Conservation (phyloP, 2,113 vertebrate species). For the Macquaria australasica region DNA sequence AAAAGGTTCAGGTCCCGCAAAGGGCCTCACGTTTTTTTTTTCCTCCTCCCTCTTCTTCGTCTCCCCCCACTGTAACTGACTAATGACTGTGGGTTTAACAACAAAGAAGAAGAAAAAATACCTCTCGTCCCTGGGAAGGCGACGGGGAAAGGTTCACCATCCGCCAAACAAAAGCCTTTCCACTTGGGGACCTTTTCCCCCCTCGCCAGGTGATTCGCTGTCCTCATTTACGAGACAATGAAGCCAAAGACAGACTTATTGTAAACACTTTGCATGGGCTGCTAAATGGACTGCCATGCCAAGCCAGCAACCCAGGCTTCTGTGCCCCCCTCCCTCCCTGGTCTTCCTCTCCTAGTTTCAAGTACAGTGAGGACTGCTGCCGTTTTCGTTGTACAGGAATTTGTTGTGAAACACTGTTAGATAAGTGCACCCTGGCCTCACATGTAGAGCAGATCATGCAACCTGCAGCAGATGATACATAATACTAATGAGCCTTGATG, state of each 20-base stretch:
- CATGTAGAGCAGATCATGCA: slow-evolving; percentile 11
- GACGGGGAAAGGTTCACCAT: slow-evolving; percentile 75
- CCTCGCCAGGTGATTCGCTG: slow-evolving; percentile 92
- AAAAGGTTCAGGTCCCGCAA: slow-evolving; percentile 92
- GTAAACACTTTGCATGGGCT: slow-evolving; percentile 83
- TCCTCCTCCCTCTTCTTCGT: slow-evolving; percentile 65
- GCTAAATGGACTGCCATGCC: slow-evolving; percentile 70
- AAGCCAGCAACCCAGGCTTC: slow-evolving; percentile 36
- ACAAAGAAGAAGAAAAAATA: slow-evolving; percentile 71
- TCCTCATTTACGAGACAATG: slow-evolving; percentile 84
- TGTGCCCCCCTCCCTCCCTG: not conserved
- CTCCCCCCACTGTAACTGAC: slow-evolving; percentile 63
- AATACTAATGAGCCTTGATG: not conserved
- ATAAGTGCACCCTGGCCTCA: slow-evolving; percentile 38
- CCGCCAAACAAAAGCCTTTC: slow-evolving; percentile 89
- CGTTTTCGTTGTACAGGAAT: slow-evolving; percentile 62
- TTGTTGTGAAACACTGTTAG: slow-evolving; percentile 45
- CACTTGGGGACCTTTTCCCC: slow-evolving; percentile 89
- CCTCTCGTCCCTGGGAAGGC: slow-evolving; percentile 72
- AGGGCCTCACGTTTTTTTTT: slow-evolving; percentile 88
- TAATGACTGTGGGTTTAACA: slow-evolving; percentile 93
- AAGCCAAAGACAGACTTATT: slow-evolving; percentile 84
- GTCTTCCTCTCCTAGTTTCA: slow-evolving; percentile 37
- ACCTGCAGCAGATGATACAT: not conserved
- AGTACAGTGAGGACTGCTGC: slow-evolving; percentile 52